A percentile compares a stretch with the other conserved stretches of the same genome.
phyloP scores from a whole-genome alignment of 2,797 vertebrate genomes.

The Microchirus variegatus region DNA sequence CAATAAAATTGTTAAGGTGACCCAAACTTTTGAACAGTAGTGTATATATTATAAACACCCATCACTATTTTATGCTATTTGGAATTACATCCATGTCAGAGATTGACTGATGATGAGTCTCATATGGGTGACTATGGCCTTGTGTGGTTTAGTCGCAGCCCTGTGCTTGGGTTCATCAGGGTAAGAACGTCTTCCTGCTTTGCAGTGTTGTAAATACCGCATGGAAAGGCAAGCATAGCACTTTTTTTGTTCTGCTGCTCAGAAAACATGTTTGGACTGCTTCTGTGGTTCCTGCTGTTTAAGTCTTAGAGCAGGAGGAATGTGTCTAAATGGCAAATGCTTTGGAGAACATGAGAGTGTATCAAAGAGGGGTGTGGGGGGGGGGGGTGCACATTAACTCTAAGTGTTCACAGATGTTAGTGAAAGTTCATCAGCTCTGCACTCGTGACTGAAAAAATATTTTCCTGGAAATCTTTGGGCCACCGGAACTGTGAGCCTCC shows the following conservation, averaged over 20 bases:
- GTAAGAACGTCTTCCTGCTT: conserved; percentile 61
- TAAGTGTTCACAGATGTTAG: conserved; percentile 85
- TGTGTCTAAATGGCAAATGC: conserved; percentile 82
- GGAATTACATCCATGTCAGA: background rate
- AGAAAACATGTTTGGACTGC: conserved; percentile 81
- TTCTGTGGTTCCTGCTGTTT: conserved; percentile 79
- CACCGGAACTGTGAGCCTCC: conserved; percentile 61
- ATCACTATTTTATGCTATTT: no score
- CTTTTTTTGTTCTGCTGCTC: conserved; percentile 63
- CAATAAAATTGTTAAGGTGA: no score
- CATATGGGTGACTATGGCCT: conserved; percentile 15
- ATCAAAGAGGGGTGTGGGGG: conserved; percentile 72
- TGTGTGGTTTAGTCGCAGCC: conserved; percentile 33
- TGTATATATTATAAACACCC: no score
- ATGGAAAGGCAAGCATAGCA: conserved; percentile 71
- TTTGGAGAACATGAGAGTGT: conserved; percentile 71
- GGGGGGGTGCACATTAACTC: conserved; percentile 75
- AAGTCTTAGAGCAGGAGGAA: conserved; percentile 76
- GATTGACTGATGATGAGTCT: conserved; percentile 27
- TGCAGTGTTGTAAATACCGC: conserved; percentile 61
- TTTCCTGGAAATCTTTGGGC: conserved; percentile 71
- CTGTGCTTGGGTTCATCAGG: conserved; percentile 45
- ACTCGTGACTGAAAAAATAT: conserved; percentile 68
- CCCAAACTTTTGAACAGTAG: no score
- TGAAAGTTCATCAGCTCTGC: conserved; percentile 78